Evolutionary conservation across 2,797 vertebrate genomes (phyloP).

Genomic region (Brachymystax lenok): DNA sequence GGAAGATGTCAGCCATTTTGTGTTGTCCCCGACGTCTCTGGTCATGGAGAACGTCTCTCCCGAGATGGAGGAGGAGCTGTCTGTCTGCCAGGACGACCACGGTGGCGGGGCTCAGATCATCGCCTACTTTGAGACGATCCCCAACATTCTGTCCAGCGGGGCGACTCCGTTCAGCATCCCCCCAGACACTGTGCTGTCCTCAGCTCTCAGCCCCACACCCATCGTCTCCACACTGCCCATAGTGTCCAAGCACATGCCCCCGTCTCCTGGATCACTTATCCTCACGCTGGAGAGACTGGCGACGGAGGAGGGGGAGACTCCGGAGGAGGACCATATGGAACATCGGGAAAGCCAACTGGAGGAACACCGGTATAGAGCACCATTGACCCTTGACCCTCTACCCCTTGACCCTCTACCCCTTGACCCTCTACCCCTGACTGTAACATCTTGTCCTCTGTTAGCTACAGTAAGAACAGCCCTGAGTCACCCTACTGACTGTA

Average conservation of each 20-base stretch:
- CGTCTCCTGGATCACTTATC: conserved; percentile 39
- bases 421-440: too few relatives aligned
- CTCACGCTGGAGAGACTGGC: conserved; percentile 56
- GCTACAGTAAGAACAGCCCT: too few relatives aligned
- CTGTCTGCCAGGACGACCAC: not conserved
- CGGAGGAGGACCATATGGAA: conserved; percentile 39
- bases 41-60: conserved; percentile 41
- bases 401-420: not conserved
- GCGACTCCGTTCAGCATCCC: conserved; percentile 27
- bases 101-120: conserved; percentile 53
- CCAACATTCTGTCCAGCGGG: conserved; percentile 52
- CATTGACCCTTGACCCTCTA: not conserved
- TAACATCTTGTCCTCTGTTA: too few relatives aligned
- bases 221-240: conserved; percentile 78
- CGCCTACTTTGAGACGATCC: conserved; percentile 75
- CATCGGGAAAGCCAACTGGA: conserved; percentile 59
- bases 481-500: too few relatives aligned
- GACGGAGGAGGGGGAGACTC: conserved; percentile 30
- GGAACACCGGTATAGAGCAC: conserved; percentile 71
- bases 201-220: conserved; percentile 70
- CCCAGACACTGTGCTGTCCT: conserved; percentile 66
- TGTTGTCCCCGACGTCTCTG: conserved; percentile 1
- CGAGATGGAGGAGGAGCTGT: conserved; percentile 50
- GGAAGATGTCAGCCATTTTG: not conserved
- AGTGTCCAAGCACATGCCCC: conserved; percentile 66